phyloP scores from a whole-genome alignment of 2,888 invertebrate species.

The Schizotus pectinicornis region DNA sequence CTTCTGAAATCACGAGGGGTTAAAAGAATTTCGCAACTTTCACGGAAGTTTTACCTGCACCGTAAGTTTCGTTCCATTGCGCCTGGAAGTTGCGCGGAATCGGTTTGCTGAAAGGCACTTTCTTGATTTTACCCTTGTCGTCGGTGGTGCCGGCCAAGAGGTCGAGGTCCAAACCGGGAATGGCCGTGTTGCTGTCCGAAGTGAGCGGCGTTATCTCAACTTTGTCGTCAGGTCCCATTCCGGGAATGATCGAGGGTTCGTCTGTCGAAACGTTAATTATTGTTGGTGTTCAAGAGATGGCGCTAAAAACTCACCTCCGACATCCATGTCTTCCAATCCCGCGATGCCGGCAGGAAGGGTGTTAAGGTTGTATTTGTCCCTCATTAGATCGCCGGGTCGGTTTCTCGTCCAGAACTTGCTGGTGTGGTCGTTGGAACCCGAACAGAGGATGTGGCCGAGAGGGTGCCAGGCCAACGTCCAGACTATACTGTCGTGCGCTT shows the following conservation, averaged over 20 bases:
- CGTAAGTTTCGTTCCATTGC: conserved; percentile 86
- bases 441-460: conserved; percentile 96
- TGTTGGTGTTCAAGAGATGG: no score
- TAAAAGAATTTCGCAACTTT: no score
- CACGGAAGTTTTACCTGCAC: conserved; percentile 9
- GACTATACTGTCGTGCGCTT: conserved; percentile 98
- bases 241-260: conserved; percentile 85
- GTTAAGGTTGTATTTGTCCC: conserved; percentile 96
- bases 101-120: conserved; percentile 94
- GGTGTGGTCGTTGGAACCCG: conserved; percentile 99
- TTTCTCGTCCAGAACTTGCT: conserved; percentile 99
- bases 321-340: conserved; percentile 74
- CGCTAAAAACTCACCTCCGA: conserved; percentile 58
- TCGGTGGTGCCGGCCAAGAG: conserved; percentile 64
- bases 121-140: conserved; percentile 76
- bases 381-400: conserved; percentile 96
- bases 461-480: conserved; percentile 99
- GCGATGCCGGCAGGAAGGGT: conserved; percentile 83
- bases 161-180: conserved; percentile 89
- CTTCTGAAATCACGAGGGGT: conserved; percentile 47
- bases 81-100: conserved; percentile 96
- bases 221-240: conserved; percentile 98
- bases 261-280: conserved; percentile 65
- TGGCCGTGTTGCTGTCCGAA: conserved; percentile 77
- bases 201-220: conserved; percentile 81